phyloP scores from a whole-genome alignment of 2,113 vertebrate species.

The Capricornis sumatraensis region DNA sequence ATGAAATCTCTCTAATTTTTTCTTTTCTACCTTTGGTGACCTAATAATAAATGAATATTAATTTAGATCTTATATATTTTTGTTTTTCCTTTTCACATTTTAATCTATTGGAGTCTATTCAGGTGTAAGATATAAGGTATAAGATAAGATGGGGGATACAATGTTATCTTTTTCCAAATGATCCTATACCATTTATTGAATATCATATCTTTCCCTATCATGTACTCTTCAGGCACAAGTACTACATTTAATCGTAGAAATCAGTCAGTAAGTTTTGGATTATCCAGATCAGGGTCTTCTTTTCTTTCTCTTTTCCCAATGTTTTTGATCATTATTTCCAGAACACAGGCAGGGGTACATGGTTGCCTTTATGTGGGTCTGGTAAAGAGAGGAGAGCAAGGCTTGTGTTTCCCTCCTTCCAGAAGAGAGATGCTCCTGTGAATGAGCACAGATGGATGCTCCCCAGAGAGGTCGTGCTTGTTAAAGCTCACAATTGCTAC shows the following conservation, averaged over 20 bases:
- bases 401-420: not conserved
- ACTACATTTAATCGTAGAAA: not conserved
- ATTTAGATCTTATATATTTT: not conserved
- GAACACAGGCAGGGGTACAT: not conserved
- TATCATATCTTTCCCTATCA: not conserved
- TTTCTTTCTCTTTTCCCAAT: not conserved
- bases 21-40: not conserved
- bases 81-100: not conserved
- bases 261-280: not conserved
- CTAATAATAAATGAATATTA: not conserved
- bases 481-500: not conserved
- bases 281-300: not conserved
- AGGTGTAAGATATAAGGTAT: not conserved
- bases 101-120: not conserved
- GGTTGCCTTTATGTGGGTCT: not conserved
- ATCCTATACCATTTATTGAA: not conserved
- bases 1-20: not conserved
- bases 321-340: not conserved
- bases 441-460: not conserved
- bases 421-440: not conserved
- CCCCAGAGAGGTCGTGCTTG: not conserved
- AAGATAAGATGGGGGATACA: not conserved
- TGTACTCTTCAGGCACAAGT: not conserved
- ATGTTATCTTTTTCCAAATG: not conserved
- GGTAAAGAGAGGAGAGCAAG: not conserved